A percentile compares a stretch with the other conserved stretches of the same genome.
Conservation (phyloP, 2,888 invertebrate species). For the Folsomia manolachei region DNA sequence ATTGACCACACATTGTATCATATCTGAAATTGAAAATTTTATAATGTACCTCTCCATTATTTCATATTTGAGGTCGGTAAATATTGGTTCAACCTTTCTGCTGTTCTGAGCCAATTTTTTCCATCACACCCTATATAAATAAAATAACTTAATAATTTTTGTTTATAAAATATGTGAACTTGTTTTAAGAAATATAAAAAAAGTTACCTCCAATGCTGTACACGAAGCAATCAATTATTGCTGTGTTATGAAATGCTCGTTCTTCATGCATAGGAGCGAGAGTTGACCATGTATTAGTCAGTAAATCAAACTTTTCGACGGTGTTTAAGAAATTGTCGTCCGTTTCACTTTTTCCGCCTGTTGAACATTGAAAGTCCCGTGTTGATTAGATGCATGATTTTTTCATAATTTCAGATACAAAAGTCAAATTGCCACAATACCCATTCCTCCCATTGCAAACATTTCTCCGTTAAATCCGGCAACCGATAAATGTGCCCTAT, state of each 20-base stretch:
- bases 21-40: too few relatives aligned
- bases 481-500: slow-evolving; percentile 51
- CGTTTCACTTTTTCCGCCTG: slow-evolving; percentile 47
- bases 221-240: slow-evolving; percentile 51
- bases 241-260: slow-evolving; percentile 52
- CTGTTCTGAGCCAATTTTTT: slow-evolving; percentile 51
- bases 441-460: slow-evolving; percentile 52
- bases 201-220: slow-evolving; percentile 53
- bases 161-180: too few relatives aligned
- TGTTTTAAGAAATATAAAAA: too few relatives aligned
- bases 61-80: too few relatives aligned
- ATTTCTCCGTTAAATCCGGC: slow-evolving; percentile 51
- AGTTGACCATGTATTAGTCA: slow-evolving; percentile 51
- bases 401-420: too few relatives aligned
- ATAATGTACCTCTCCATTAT: too few relatives aligned
- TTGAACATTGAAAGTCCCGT: too few relatives aligned
- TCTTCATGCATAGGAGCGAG: slow-evolving; percentile 52
- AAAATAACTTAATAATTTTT: too few relatives aligned
- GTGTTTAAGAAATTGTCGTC: slow-evolving; percentile 48
- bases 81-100: too few relatives aligned
- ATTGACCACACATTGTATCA: slow-evolving; percentile 52
- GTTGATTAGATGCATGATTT: too few relatives aligned
- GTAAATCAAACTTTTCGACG: slow-evolving; percentile 52
- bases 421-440: slow-evolving; percentile 40
- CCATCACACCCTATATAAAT: slow-evolving; percentile 51